A percentile compares a stretch with the other conserved stretches of the same genome.
Conservation (phyloP, 2,797 vertebrate genomes). For the Zonotrichia albicollis region DNA sequence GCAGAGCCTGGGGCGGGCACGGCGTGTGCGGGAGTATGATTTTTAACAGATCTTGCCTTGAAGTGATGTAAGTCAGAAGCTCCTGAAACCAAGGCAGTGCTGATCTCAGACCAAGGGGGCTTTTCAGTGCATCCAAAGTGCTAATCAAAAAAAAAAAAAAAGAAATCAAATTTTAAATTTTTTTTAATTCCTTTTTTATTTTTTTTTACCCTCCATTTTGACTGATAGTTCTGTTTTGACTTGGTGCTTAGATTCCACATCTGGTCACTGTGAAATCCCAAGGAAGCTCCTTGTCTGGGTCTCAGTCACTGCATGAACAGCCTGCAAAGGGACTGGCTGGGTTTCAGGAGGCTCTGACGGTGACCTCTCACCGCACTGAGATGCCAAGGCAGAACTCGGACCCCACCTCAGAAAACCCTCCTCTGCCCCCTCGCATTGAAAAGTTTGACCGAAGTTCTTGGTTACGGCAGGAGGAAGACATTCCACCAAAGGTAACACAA, state of each 20-base stretch:
- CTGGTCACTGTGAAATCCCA: conserved; percentile 96
- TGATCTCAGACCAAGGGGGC: conserved; percentile 27
- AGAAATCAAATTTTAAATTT: background rate
- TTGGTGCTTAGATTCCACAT: conserved; percentile 84
- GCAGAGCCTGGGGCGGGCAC: background rate
- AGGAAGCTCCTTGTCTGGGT: conserved; percentile 92
- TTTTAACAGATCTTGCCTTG: background rate
- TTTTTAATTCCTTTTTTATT: background rate
- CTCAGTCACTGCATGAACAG: conserved; percentile 97
- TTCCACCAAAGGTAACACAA: conserved; percentile 92
- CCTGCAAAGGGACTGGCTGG: conserved; percentile 90
- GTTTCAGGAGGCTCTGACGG: conserved; percentile 88
- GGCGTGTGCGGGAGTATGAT: background rate
- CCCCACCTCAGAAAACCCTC: conserved; percentile 96
- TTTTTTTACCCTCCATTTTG: conserved; percentile 5
- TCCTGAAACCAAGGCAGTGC: conserved; percentile 48
- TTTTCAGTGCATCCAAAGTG: conserved; percentile 51
- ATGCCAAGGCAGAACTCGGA: conserved; percentile 99
- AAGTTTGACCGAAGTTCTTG: conserved; percentile 96
- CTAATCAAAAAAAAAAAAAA: background rate
- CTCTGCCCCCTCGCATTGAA: conserved; percentile 89
- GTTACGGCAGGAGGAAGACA: conserved; percentile 96
- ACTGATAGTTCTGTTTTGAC: conserved; percentile 66
- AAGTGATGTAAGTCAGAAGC: background rate
- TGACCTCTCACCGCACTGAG: conserved; percentile 92